Base-by-base conservation (phyloP, 1,140 invertebrate genomes). In the Himalopsyche phryganea region DNA sequence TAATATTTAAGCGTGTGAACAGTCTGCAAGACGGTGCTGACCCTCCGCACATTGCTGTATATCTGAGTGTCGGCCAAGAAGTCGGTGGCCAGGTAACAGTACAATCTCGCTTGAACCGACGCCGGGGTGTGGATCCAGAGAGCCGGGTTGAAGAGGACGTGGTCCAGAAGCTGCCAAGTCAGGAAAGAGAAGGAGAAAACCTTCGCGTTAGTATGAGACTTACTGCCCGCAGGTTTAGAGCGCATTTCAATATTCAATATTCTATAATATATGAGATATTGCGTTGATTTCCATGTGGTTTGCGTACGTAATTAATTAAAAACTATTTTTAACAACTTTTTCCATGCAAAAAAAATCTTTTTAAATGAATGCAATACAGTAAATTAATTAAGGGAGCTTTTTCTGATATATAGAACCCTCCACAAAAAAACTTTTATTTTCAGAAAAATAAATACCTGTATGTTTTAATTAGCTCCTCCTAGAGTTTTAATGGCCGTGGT, bases 1-100 rank as follows among this genome's bases (percentile, higher is more conserved):
- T 98, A 99, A 71, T 95, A 98, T 78, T 99, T 99, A 23, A 99
- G 81, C 0, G 97, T 96, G 71, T 99, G 96, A 60, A 99, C 93
- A 0, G 96, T 97, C 78, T 99, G 96, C 6, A 99, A 81, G 0
- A 99, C 96, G 0, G 96, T 98, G 65, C 93, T 96, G 40, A 98
- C 94, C 48, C 96, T 82, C 35, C 97, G 81, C 14, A 99, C 95
- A 74, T 96, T 97, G 62, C 91, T 94, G 78, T 98, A 98, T 66
- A 98, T 98, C 74, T 97, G 94, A 0, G 94, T 95, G 76, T 98
- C 94, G 55, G 91, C 91, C 61, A 99, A 83, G 79, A 98, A 98
- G 73, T 99, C 96, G 18, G 94, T 97, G 10, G 96, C 94, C 73
- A 99, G 79, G 78, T 98, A 99, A 64, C 92, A 94, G 75, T 98